phyloP scores from a whole-genome alignment of 2,888 invertebrate species.

The Formica aserva region DNA sequence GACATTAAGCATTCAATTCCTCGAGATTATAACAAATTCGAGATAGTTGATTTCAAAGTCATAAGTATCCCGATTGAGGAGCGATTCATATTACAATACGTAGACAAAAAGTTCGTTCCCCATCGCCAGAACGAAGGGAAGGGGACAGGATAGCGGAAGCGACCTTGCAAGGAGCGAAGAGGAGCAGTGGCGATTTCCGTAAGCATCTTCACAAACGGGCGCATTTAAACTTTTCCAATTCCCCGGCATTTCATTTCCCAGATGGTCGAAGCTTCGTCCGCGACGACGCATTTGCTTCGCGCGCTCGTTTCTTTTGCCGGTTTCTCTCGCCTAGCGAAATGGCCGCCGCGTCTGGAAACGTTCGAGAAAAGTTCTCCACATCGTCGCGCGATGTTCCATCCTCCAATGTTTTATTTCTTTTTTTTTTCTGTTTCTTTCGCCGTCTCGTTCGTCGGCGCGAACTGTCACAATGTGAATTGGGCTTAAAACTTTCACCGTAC shows the following conservation, averaged over 20 bases:
- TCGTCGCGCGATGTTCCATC: constrained; percentile 43
- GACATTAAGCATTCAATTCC: neutral
- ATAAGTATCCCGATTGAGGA: neutral
- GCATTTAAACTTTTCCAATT: constrained; percentile 78
- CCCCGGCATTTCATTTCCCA: constrained; percentile 74
- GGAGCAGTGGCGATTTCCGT: constrained; percentile 65
- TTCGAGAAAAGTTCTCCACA: constrained; percentile 61
- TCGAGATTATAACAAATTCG: neutral
- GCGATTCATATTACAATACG: constrained; percentile 9
- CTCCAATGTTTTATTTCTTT: constrained; percentile 35
- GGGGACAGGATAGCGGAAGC: neutral
- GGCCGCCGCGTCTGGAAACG: constrained; percentile 43
- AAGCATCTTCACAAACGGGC: constrained; percentile 63
- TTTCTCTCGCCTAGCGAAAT: constrained; percentile 34
- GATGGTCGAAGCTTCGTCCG: constrained; percentile 65
- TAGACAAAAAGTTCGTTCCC: neutral
- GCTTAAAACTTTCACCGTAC: constrained; percentile 67
- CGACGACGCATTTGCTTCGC: constrained; percentile 23
- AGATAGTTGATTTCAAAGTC: neutral
- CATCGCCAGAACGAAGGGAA: neutral
- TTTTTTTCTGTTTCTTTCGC: constrained; percentile 57
- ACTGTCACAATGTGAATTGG: constrained; percentile 60
- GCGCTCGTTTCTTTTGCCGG: constrained; percentile 35
- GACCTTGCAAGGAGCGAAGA: neutral
- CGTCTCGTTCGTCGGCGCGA: constrained; percentile 29